A percentile compares a stretch with the other conserved stretches of the same genome.
Conservation (phyloP, 2,797 vertebrate genomes). For the Sebastiscus tertius region DNA sequence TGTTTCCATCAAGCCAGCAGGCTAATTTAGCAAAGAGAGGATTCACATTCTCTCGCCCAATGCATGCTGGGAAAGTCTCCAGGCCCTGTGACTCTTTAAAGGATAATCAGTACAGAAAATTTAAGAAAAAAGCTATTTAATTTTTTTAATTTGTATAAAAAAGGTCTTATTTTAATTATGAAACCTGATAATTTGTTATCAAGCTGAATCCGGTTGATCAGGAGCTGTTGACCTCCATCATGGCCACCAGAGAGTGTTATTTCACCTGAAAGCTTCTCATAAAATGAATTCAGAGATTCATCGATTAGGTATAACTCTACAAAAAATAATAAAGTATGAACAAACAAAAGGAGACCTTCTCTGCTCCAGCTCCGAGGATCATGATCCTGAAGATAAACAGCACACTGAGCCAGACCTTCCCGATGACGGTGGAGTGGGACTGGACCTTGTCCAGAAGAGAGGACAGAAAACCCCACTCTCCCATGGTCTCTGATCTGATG, state of each 20-base stretch:
- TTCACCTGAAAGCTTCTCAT: background rate
- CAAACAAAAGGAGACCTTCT: constrained; percentile 83
- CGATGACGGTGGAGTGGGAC: constrained; percentile 88
- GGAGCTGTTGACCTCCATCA: background rate
- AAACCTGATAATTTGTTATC: background rate
- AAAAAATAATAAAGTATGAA: background rate
- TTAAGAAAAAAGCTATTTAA: accelerated
- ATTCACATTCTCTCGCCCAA: background rate
- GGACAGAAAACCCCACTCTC: constrained; percentile 83
- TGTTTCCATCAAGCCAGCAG: background rate
- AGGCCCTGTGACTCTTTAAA: background rate
- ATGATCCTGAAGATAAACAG: constrained; percentile 97
- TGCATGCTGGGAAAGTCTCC: background rate
- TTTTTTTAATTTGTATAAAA: background rate
- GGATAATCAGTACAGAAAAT: background rate
- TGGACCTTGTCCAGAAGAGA: constrained; percentile 83
- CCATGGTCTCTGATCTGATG: constrained; percentile 69
- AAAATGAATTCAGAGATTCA: background rate
- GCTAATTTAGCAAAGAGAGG: background rate
- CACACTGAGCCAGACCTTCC: constrained; percentile 96
- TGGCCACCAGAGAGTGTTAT: constrained; percentile 20
- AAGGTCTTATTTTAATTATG: background rate
- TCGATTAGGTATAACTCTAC: background rate
- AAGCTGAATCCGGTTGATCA: background rate
- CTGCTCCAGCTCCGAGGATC: constrained; percentile 92